Percentiles rank a stretch among this genome's conserved stretches.
Evolutionary conservation across 2,113 vertebrate genomes (phyloP).

Genomic region (Pterocles gutturalis): DNA sequence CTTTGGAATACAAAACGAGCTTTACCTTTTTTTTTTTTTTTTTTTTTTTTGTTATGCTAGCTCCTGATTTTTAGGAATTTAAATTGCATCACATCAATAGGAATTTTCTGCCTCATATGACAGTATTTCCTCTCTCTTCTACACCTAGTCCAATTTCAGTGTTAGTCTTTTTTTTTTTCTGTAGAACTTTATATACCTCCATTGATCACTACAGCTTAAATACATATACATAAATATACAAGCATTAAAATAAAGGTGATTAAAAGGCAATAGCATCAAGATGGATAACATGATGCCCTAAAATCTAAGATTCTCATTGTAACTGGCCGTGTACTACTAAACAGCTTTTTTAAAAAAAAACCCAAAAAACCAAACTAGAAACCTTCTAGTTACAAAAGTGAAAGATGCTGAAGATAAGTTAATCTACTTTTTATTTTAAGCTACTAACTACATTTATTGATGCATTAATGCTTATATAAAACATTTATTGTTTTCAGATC

Average conservation of each 20-base stretch:
- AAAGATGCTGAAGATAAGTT: neutral
- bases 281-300: rapidly evolving
- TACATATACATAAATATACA: rapidly evolving
- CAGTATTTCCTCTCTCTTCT: neutral
- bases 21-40: neutral
- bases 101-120: neutral
- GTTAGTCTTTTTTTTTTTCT: neutral
- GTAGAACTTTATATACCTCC: neutral
- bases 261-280: neutral
- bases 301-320: neutral
- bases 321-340: neutral
- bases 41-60: neutral
- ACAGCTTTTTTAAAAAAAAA: neutral
- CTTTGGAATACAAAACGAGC: neutral
- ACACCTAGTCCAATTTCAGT: neutral
- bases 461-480: neutral
- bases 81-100: neutral
- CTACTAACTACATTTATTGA: neutral
- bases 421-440: neutral
- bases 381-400: neutral
- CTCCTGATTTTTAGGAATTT: neutral
- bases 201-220: neutral
- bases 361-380: too few species aligned
- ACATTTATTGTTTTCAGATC: constrained; percentile 16
- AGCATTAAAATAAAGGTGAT: neutral